Evolutionary conservation across 2,888 invertebrate genomes (phyloP).

Genomic region (Plutella xylostella): DNA sequence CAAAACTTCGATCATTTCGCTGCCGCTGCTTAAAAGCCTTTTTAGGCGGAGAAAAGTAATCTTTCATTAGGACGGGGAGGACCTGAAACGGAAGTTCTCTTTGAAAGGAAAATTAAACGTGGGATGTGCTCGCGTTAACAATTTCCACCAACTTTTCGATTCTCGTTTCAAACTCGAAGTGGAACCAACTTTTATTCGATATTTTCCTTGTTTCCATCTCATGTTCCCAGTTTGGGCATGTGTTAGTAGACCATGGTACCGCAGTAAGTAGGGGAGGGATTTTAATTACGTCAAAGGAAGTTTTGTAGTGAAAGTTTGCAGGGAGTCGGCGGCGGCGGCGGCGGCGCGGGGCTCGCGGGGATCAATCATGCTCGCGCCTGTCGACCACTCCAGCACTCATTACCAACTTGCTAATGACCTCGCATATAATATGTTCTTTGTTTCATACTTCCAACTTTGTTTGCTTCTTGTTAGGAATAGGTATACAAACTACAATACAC

Average conservation of each 20-base stretch:
- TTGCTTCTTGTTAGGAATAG: too few relatives aligned
- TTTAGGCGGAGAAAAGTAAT: conserved; percentile 68
- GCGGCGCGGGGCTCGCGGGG: conserved; percentile 25
- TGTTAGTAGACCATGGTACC: neutral
- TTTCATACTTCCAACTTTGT: too few relatives aligned
- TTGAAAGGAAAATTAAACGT: conserved; percentile 69
- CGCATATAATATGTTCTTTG: conserved; percentile 5
- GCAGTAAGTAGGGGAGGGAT: conserved; percentile 26
- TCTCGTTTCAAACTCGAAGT: neutral
- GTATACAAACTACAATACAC: too few relatives aligned
- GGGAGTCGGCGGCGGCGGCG: conserved; percentile 21
- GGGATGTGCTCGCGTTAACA: conserved; percentile 48
- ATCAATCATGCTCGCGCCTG: conserved; percentile 20
- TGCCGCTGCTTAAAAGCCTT: conserved; percentile 70
- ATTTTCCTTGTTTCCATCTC: neutral
- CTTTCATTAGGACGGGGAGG: conserved; percentile 67
- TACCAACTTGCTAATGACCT: conserved; percentile 31
- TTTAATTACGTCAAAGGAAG: conserved; percentile 68
- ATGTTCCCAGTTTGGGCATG: neutral
- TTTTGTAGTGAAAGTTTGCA: conserved; percentile 41
- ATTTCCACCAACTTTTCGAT: neutral
- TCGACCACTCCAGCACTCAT: conserved; percentile 19
- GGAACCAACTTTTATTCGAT: too few relatives aligned
- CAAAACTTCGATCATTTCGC: conserved; percentile 69
- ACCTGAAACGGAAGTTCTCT: conserved; percentile 69